phyloP scores from a whole-genome alignment of 2,888 invertebrate genomes.

The Mactromeris polynyma region DNA sequence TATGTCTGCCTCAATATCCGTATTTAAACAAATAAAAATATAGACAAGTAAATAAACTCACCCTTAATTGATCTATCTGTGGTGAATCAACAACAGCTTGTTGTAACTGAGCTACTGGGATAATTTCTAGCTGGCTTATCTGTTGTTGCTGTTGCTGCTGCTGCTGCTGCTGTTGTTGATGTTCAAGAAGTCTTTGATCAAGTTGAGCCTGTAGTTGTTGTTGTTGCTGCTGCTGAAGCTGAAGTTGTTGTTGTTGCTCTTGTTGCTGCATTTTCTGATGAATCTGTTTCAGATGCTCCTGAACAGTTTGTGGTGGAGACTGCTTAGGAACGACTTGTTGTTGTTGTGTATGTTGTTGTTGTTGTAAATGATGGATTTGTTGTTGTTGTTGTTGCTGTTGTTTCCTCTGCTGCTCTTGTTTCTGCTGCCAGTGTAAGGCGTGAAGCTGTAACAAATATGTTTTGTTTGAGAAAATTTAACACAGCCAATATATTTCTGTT shows the following conservation, averaged over 20 bases:
- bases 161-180: constrained; percentile 68
- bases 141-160: constrained; percentile 67
- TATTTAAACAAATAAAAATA: no score
- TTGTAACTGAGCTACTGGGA: constrained; percentile 52
- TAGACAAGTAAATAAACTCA: constrained; percentile 18
- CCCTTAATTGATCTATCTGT: constrained; percentile 74
- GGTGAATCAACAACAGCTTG: constrained; percentile 60
- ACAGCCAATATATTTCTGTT: no score
- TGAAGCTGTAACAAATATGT: constrained; percentile 60
- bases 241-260: constrained; percentile 58
- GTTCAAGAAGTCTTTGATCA: constrained; percentile 56
- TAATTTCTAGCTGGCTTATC: constrained; percentile 56
- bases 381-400: constrained; percentile 73
- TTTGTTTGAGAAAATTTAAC: no score
- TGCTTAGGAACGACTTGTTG: constrained; percentile 66
- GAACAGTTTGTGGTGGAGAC: constrained; percentile 51
- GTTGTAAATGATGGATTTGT: constrained; percentile 63
- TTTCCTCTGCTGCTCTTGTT: constrained; percentile 72
- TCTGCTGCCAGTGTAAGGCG: constrained; percentile 69
- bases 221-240: constrained; percentile 58
- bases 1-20: no score
- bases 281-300: constrained; percentile 72
- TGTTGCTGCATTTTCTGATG: constrained; percentile 65
- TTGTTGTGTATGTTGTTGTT: constrained; percentile 61
- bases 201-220: constrained; percentile 49